Conservation (phyloP, 2,888 invertebrate genomes). For the Augiades crinisus region DNA sequence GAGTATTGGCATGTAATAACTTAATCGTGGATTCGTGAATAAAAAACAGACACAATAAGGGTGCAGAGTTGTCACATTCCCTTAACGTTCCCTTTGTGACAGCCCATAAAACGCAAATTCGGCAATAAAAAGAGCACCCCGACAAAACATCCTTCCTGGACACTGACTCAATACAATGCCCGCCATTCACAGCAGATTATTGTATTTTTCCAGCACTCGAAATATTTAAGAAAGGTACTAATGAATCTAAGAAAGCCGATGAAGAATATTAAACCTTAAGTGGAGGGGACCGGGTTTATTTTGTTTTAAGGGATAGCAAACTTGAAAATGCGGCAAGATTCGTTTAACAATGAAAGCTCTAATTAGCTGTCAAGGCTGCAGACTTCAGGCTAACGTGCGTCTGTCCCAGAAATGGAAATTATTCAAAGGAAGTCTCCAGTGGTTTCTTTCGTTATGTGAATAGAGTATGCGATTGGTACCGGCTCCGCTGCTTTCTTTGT, state of each 20-base stretch:
- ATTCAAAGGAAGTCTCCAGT: slow-evolving; percentile 75
- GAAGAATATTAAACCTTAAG: slow-evolving; percentile 50
- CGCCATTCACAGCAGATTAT: slow-evolving; percentile 74
- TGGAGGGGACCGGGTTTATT: slow-evolving; percentile 4
- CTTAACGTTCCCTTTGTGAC: slow-evolving; percentile 63
- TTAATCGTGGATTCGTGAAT: slow-evolving; percentile 42
- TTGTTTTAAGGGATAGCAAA: slow-evolving; percentile 37
- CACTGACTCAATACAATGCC: slow-evolving; percentile 77
- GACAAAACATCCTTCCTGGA: slow-evolving; percentile 78
- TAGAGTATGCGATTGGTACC: slow-evolving; percentile 38
- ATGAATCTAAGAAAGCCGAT: slow-evolving; percentile 52
- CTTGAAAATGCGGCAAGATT: slow-evolving; percentile 58
- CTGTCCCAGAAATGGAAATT: slow-evolving; percentile 74
- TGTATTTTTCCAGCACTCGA: slow-evolving; percentile 77
- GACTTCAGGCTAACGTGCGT: slow-evolving; percentile 54
- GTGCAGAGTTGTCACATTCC: slow-evolving; percentile 67
- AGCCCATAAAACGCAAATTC: slow-evolving; percentile 79
- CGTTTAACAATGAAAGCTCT: slow-evolving; percentile 75
- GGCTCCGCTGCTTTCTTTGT: slow-evolving; percentile 15
- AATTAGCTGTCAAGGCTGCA: slow-evolving; percentile 79
- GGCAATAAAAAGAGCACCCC: slow-evolving; percentile 77
- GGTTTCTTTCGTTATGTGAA: slow-evolving; percentile 73
- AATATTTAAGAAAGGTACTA: slow-evolving; percentile 76
- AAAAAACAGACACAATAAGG: slow-evolving; percentile 53
- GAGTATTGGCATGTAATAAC: slow-evolving; percentile 29